Percentiles rank a stretch among this genome's conserved stretches.
Conservation (phyloP, 2,797 vertebrate species). For the Cichlasoma orientale region DNA sequence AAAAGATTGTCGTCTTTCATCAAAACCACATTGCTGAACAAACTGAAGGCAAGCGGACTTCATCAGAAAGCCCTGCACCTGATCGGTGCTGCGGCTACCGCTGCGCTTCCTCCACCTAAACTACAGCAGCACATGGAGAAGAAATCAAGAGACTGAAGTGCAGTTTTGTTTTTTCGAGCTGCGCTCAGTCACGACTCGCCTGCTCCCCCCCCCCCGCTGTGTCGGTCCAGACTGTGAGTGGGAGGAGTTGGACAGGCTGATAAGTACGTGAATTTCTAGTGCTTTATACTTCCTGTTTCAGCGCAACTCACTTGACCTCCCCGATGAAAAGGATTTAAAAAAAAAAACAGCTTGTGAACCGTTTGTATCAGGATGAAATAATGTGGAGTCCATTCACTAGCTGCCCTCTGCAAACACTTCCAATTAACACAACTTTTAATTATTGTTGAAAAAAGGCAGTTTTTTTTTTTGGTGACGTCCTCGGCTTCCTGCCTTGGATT, state of each 20-base stretch:
- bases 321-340: background rate
- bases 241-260: slow-evolving; percentile 53
- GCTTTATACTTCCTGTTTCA: background rate
- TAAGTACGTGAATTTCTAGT: slow-evolving; percentile 12
- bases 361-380: too few relatives aligned
- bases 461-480: background rate
- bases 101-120: background rate
- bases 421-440: background rate
- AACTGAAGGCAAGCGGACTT: background rate
- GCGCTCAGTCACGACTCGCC: slow-evolving; percentile 33
- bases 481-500: too few relatives aligned
- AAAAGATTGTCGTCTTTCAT: background rate
- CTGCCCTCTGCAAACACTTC: background rate
- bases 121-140: background rate
- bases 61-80: background rate
- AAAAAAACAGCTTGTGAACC: background rate
- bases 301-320: slow-evolving; percentile 9
- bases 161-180: background rate
- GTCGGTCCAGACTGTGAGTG: slow-evolving; percentile 59
- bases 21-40: background rate
- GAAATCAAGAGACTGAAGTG: slow-evolving; percentile 1
- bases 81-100: background rate
- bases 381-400: background rate
- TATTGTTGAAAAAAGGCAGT: background rate
- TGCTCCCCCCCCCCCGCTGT: slow-evolving; percentile 19